phyloP scores from a whole-genome alignment of 1,140 invertebrate genomes.

The Drosophila navojoa region DNA sequence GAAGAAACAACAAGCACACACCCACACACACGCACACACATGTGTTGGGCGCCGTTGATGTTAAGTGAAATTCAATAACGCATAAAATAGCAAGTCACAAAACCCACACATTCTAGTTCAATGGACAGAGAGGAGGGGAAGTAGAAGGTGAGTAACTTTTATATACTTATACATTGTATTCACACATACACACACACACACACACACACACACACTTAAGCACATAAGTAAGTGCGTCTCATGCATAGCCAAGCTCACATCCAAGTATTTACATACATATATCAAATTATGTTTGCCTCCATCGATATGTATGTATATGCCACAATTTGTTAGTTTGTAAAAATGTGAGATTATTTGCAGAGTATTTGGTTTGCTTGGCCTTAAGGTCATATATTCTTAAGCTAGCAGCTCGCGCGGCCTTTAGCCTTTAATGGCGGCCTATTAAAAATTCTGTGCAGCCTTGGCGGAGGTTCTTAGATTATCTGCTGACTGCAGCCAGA shows the following conservation, averaged over 20 bases:
- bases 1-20: conserved; percentile 18
- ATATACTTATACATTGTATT: conserved; percentile 22
- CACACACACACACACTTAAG: background rate
- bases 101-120: conserved; percentile 16
- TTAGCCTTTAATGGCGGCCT: conserved; percentile 11
- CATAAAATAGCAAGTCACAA: conserved; percentile 71
- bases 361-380: conserved; percentile 13
- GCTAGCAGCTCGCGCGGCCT: background rate
- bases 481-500: conserved; percentile 11
- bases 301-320: conserved; percentile 7
- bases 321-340: conserved; percentile 17
- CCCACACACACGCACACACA: conserved; percentile 16
- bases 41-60: conserved; percentile 45
- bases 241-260: background rate
- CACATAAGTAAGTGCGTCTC: conserved; percentile 6
- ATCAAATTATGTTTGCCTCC: conserved; percentile 45
- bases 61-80: conserved; percentile 82
- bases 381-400: conserved; percentile 43
- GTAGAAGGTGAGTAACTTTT: conserved; percentile 1
- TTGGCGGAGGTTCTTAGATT: conserved; percentile 10
- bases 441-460: background rate
- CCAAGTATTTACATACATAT: conserved; percentile 37
- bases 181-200: conserved; percentile 3
- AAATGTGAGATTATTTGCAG: conserved; percentile 14
- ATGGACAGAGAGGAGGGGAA: background rate